Evolutionary conservation across 2,888 invertebrate genomes (phyloP), one percentile per base, ranked within the genome.

Genomic region (Empis livida): DNA sequence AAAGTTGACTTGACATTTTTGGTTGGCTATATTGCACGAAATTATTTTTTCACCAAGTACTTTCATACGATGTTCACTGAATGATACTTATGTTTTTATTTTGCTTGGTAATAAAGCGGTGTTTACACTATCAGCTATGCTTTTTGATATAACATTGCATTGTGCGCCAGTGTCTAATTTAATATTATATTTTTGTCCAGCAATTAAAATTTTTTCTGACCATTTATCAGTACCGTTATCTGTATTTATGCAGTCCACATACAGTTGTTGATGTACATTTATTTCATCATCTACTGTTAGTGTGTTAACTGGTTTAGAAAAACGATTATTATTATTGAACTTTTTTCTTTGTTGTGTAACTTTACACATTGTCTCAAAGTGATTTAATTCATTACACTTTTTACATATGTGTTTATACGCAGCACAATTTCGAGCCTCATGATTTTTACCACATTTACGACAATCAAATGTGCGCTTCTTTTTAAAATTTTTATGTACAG

Each of bases 391-490:
- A 9, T 32, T 46, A 17, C 42, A 46, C 23, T 32, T 46, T 14
- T 39, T 42, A 16, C 38, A 39, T 9, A 11, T 37, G n/a, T 43
- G 43, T 11, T 38, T 16, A 43, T 37, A 46, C 4, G 46, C 39
- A 2, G 43, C 3, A 47, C 47, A 43, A 10, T 43, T 47, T 6
- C 47, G 43, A 13, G 43, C 17, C 16, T 39, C 23, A 32, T 43
- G 39, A 10, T 47, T 46, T 20, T 39, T 43, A 15, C 42, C 46
- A 15, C 42, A 46, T 15, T 42, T 42, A 15, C 16, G 30, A 27
- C 42, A 46, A 8, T 46, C 42, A 20, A 46, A 42, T 5, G 17
- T 43, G 11, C 37, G 43, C 10, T 39, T 13, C 11, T 43, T 43
- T 10, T 37, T 15, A 10, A 31, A 17, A 6, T 17, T 8, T 8